Base-by-base conservation (phyloP, 2,888 invertebrate genomes). In the Ormyrus thymus region DNA sequence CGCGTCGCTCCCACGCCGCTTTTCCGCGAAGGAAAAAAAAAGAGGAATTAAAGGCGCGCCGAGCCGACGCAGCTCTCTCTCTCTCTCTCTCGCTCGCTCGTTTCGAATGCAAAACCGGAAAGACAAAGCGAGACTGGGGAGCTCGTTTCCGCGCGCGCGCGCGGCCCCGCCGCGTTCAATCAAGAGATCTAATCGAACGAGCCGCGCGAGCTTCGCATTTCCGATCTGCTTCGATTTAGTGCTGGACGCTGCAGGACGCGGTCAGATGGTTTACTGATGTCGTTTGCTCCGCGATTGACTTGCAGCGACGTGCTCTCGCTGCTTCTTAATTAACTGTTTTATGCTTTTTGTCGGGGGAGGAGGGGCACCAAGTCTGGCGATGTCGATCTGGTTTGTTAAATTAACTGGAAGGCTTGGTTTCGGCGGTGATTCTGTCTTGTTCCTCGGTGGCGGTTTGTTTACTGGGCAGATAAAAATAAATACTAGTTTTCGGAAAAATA, bases 101-200 rank as follows among this genome's bases (percentile, higher is more conserved):
- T 1, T 29, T 29, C 29, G 8, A 13, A 9, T 0, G 5, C 13
- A 13, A 51, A 61, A 29, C 6, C 9, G 15, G 46, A 43, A 72
- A 15, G 64, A 46, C 51, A 55, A 61, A 64, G 48, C 53, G 5
- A 15, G 53, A 62, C 29, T 2, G 29, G 4, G 29, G 29, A 29
- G 29, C 29, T 29, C 29, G 29, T 29, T 50, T 29, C 13, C 51
- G 45, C 51, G 10, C 45, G 10, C 13, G 29, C 56, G 46, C 6
- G 8, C 0, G 51, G 7, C 10, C 65, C n/a, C 8, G 29, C 29
- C 29, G 64, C 65, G 70, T 59, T 50, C 70, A 70, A 70, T 70
- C 70, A 50, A 59, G 29, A 59, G 59, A 70, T 70, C 59, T 70
- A 70, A 70, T 70, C 64, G 58, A 6, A 58, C 43, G 48, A 58